phyloP scores from a whole-genome alignment of 37 sponge, comb jelly and placozoan genomes.

The Eunapius fragilis region DNA sequence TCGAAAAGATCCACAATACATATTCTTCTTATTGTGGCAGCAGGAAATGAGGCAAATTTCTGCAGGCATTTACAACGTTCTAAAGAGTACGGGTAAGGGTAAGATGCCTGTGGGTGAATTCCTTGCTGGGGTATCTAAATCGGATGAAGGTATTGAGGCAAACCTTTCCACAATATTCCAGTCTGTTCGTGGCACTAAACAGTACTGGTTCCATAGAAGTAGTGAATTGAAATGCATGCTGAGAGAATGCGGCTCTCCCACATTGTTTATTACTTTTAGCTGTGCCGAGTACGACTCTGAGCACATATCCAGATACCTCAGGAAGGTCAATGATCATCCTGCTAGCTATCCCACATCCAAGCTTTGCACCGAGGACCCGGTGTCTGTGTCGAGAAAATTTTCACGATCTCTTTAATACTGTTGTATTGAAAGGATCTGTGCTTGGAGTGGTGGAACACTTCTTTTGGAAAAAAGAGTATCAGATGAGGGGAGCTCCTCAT shows the following conservation, averaged over 20 bases:
- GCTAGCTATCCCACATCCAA: constrained; percentile 15
- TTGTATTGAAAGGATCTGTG: constrained; percentile 31
- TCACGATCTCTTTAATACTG: constrained; percentile 25
- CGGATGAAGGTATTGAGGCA: too few species aligned
- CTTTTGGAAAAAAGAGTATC: too few species aligned
- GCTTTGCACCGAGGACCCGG: constrained; percentile 64
- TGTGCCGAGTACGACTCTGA: constrained; percentile 53
- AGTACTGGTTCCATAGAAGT: too few species aligned
- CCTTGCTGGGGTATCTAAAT: not conserved
- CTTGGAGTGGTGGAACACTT: too few species aligned
- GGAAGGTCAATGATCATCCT: constrained; percentile 35
- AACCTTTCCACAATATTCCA: too few species aligned
- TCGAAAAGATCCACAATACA: constrained; percentile 54
- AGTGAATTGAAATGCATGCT: too few species aligned
- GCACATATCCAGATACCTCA: constrained; percentile 43
- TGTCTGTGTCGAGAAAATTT: constrained; percentile 59
- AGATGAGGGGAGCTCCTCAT: too few species aligned
- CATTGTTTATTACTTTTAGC: too few species aligned
- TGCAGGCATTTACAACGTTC: constrained; percentile 25
- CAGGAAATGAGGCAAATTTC: too few species aligned
- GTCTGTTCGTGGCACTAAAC: too few species aligned
- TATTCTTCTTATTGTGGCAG: constrained; percentile 31
- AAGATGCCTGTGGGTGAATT: constrained; percentile 20
- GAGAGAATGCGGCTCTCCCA: too few species aligned
- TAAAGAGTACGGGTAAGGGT: constrained; percentile 12